Base-by-base conservation (phyloP, 2,113 vertebrate species). In the Parotia lawesii region DNA sequence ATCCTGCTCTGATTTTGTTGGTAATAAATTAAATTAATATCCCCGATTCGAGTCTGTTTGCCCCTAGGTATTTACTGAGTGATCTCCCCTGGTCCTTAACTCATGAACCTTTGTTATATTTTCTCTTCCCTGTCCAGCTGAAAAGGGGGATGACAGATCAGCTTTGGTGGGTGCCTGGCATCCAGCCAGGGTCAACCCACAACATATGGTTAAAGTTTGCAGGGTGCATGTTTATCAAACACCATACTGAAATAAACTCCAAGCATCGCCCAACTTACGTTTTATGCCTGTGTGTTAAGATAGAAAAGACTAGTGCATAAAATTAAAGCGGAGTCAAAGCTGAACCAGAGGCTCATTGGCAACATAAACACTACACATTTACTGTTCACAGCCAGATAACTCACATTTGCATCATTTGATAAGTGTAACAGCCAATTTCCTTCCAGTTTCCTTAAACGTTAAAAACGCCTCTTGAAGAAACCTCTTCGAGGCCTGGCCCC, bases 361-460 rank as follows among this genome's bases (percentile, higher is more conserved):
- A 93, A 79, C 50, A 48, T 33, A 73, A 85, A 87, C 87, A 79
- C 2, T 1, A 21, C 53, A n/a, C 1, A 0, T 29, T 61, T 5
- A 47, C 82, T 79, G 28, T 37, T 70, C 24, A 12, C 3, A 35
- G 29, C 27, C 71, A 77, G 90, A 42, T 95, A 95, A 94, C 74
- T 66, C 60, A 51, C 47, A 37, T 75, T 91, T 91, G 91, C 72
- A 83, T 62, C 29, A n/a, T 28, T 40, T 73, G 93, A 58, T 93
- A 94, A 91, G 42, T 0, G 2, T 47, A 75, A 73, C 21, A 72
- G 57, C 19, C 19, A 48, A 37, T 38, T 91, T 91, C 75, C 58
- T 89, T 83, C 27, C 81, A 91, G 77, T 87, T 94, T 92, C 61
- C 77, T 57, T 25, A 87, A 82, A n/a, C 9, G 40, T 77, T 45